These are phyloP conservation scores for Hydrozoanthus tunicans DNA, from an alignment of 64 coral and sea anemone genomes.

Conservation along the genomic window DNA sequence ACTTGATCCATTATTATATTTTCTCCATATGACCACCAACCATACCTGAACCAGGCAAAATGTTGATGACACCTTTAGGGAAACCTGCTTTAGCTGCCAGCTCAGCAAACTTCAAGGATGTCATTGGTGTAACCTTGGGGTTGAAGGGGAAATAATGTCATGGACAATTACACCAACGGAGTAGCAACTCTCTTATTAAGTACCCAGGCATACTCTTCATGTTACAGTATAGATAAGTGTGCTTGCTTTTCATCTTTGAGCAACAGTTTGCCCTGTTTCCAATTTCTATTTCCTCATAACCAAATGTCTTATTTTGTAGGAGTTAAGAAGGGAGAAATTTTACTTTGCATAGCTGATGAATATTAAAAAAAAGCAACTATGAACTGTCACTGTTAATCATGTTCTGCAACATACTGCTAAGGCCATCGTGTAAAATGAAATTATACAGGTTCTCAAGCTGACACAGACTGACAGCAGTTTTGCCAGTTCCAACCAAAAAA, in stretches of 20 bases:
- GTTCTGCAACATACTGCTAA: no score
- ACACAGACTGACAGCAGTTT: no score
- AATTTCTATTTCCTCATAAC: no score
- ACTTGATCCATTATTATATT: not conserved
- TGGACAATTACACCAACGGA: not conserved
- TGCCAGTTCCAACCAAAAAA: no score
- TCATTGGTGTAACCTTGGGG: slow-evolving; percentile 87
- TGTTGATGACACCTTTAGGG: slow-evolving; percentile 97
- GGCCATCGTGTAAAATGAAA: no score
- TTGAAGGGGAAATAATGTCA: not conserved
- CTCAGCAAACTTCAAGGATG: slow-evolving; percentile 97
- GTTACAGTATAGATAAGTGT: not conserved
- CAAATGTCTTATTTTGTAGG: no score
- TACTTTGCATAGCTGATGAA: no score
- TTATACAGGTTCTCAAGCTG: no score
- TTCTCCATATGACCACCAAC: not conserved
- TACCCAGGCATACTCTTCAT: not conserved
- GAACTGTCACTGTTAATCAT: no score
- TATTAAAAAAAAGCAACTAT: no score
- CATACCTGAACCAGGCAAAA: slow-evolving; percentile 94
- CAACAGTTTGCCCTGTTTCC: no score
- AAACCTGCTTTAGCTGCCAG: slow-evolving; percentile 92
- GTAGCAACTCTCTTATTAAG: not conserved
- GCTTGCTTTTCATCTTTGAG: not conserved
- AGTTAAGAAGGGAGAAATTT: no score